These are phyloP conservation scores for Drosophila navojoa DNA, from an alignment of 1,140 invertebrate species.

Conservation along the genomic window DNA sequence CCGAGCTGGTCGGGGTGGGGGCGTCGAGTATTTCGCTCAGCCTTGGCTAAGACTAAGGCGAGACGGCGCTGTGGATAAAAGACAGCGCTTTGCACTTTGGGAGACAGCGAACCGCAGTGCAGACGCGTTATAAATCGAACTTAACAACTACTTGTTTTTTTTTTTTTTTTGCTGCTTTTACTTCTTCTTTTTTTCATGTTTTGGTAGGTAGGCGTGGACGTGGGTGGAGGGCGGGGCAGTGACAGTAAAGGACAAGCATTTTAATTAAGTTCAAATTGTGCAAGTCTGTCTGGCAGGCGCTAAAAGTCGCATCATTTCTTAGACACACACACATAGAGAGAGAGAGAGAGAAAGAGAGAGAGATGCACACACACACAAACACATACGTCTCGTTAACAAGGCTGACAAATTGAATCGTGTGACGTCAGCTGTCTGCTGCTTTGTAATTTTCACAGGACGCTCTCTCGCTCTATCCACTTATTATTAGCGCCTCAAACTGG, in stretches of 20 bases:
- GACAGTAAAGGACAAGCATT: slow-evolving; percentile 62
- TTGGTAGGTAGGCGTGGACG: slow-evolving; percentile 14
- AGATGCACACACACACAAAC: background rate
- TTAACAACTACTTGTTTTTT: slow-evolving; percentile 64
- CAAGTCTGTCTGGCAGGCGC: slow-evolving; percentile 48
- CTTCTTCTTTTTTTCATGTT: background rate
- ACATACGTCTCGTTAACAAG: slow-evolving; percentile 46
- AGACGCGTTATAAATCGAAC: slow-evolving; percentile 71
- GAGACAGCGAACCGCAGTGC: slow-evolving; percentile 74
- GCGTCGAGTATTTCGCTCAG: slow-evolving; percentile 34
- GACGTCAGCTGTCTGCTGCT: slow-evolving; percentile 58
- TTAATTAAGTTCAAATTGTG: slow-evolving; percentile 78
- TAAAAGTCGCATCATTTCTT: slow-evolving; percentile 75
- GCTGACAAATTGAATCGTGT: slow-evolving; percentile 79
- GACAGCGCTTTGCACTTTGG: slow-evolving; percentile 77
- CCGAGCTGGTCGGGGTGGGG: background rate
- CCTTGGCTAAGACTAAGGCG: slow-evolving; percentile 34
- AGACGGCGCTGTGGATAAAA: slow-evolving; percentile 13
- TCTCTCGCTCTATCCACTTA: slow-evolving; percentile 26
- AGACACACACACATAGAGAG: background rate
- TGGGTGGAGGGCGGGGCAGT: background rate
- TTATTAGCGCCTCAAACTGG: slow-evolving; percentile 59
- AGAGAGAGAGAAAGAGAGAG: too few species aligned
- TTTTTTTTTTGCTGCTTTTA: background rate
- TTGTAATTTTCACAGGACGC: slow-evolving; percentile 67